phyloP scores from a whole-genome alignment of 2,797 vertebrate species.

The Coracias cyanogaster region DNA sequence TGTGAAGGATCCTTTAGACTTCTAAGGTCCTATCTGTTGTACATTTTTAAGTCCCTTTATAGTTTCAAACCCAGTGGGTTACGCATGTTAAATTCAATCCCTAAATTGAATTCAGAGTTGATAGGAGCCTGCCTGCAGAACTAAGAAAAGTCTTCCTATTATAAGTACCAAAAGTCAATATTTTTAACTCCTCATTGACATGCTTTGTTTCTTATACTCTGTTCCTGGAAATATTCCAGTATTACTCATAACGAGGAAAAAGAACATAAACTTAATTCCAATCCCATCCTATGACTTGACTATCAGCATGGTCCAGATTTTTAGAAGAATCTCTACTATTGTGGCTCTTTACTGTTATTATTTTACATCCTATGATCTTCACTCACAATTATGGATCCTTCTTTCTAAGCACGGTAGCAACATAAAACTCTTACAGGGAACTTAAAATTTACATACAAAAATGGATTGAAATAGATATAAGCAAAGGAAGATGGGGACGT shows the following conservation, averaged over 20 bases:
- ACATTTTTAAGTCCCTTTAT: slow-evolving; percentile 75
- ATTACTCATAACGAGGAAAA: not conserved
- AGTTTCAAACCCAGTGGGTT: slow-evolving; percentile 66
- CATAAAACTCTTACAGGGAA: not conserved
- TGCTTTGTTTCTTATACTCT: not conserved
- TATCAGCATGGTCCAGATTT: not conserved
- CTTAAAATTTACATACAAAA: not conserved
- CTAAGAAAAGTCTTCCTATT: slow-evolving; percentile 37
- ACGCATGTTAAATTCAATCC: slow-evolving; percentile 62
- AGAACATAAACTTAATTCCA: not conserved
- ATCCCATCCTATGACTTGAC: not conserved
- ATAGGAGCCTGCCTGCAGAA: slow-evolving; percentile 48
- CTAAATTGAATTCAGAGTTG: slow-evolving; percentile 72
- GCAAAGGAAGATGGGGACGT: not conserved
- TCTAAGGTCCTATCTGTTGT: slow-evolving; percentile 69
- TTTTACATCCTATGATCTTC: not conserved
- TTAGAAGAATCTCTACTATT: not conserved
- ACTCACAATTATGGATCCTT: not conserved
- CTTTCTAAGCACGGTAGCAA: not conserved
- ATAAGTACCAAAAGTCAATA: slow-evolving; percentile 47
- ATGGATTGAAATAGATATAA: not conserved
- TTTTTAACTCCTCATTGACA: slow-evolving; percentile 49
- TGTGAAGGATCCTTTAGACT: slow-evolving; percentile 69
- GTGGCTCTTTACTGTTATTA: not conserved
- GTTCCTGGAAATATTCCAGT: not conserved